These are phyloP conservation scores for Monochamus alternatus DNA, from an alignment of 2,888 invertebrate species.

Conservation along the genomic window DNA sequence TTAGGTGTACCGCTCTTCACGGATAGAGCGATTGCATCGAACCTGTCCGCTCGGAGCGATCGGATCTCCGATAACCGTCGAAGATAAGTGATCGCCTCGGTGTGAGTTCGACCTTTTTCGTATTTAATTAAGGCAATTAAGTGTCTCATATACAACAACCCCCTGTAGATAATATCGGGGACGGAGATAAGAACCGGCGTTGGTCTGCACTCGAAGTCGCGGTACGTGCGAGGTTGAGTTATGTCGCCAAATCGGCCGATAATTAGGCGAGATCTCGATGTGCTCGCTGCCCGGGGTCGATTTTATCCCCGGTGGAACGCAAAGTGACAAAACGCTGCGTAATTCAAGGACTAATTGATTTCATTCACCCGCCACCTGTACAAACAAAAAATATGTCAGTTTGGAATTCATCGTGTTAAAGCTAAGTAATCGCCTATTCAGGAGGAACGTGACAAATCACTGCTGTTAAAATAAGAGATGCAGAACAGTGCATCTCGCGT, in stretches of 20 bases:
- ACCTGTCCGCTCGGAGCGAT: slow-evolving; percentile 62
- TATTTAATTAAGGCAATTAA: slow-evolving; percentile 71
- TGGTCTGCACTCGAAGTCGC: slow-evolving; percentile 51
- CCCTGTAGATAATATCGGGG: slow-evolving; percentile 66
- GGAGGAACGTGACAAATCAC: too few relatives aligned
- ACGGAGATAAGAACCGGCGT: slow-evolving; percentile 52
- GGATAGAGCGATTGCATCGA: slow-evolving; percentile 64
- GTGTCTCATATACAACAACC: slow-evolving; percentile 69
- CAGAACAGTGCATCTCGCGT: too few relatives aligned
- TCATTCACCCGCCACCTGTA: not conserved
- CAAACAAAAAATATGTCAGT: not conserved
- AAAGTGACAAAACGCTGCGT: slow-evolving; percentile 47
- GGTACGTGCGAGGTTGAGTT: slow-evolving; percentile 58
- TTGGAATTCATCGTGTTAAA: not conserved
- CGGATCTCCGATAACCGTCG: slow-evolving; percentile 66
- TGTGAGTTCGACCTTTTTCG: slow-evolving; percentile 69
- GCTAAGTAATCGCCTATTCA: not conserved
- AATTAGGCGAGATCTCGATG: slow-evolving; percentile 65
- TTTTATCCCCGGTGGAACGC: slow-evolving; percentile 58
- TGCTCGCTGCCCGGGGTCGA: slow-evolving; percentile 56
- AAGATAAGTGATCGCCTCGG: slow-evolving; percentile 67
- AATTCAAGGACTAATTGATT: slow-evolving; percentile 16
- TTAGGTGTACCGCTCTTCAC: slow-evolving; percentile 62
- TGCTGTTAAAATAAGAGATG: too few relatives aligned
- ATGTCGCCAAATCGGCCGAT: slow-evolving; percentile 64